Conservation (phyloP, 2,113 vertebrate genomes). For the Nycticryphes semicollaris region DNA sequence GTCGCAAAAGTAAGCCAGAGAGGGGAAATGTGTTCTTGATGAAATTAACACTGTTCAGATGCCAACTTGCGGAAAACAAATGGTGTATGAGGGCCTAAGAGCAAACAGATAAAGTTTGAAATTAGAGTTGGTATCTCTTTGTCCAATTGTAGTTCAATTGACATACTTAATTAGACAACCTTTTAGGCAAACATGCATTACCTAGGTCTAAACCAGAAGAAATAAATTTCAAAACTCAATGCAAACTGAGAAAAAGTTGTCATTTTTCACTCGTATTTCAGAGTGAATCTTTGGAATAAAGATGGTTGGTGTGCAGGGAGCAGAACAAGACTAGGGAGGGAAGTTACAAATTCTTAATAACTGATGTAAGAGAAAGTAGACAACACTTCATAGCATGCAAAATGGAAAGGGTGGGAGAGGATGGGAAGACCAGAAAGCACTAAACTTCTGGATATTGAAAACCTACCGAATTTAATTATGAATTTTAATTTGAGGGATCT, state of each 20-base stretch:
- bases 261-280: background rate
- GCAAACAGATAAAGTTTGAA: background rate
- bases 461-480: rapidly evolving
- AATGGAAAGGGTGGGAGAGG: background rate
- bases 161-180: background rate
- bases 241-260: background rate
- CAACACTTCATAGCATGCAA: background rate
- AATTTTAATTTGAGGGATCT: background rate
- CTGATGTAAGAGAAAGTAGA: background rate
- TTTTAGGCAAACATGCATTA: background rate
- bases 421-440: background rate
- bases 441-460: background rate
- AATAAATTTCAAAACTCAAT: background rate
- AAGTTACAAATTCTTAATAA: background rate
- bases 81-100: background rate
- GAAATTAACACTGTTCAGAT: background rate
- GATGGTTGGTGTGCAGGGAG: rapidly evolving
- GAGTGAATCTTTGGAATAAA: background rate
- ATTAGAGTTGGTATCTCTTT: background rate
- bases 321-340: background rate
- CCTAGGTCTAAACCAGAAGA: background rate
- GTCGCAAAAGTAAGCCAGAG: background rate
- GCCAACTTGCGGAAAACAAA: background rate
- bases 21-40: background rate
- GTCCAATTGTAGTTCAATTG: rapidly evolving